These are phyloP conservation scores for Anas capensis DNA, from an alignment of 2,797 vertebrate genomes.

Conservation along the genomic window DNA sequence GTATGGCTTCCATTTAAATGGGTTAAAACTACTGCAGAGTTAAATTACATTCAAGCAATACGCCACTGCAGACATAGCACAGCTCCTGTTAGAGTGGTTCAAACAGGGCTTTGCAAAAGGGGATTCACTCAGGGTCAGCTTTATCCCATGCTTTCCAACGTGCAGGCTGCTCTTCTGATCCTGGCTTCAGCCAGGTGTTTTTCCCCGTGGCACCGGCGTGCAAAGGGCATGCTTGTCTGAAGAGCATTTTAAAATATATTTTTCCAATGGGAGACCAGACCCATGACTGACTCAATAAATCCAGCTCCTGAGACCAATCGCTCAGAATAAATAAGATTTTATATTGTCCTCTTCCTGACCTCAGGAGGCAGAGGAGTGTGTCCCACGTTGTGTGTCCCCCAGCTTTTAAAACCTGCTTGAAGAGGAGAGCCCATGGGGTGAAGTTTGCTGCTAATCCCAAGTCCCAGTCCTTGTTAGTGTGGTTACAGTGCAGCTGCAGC, in stretches of 20 bases:
- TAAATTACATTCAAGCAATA: not conserved
- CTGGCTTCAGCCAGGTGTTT: not conserved
- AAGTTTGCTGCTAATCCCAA: not conserved
- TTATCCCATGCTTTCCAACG: not conserved
- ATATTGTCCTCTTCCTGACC: not conserved
- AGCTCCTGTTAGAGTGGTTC: not conserved
- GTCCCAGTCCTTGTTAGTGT: not conserved
- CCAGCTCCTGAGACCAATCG: not conserved
- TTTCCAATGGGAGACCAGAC: not conserved
- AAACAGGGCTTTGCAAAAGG: not conserved
- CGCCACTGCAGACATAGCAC: not conserved
- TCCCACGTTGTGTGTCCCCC: not conserved
- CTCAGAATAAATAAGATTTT: not conserved
- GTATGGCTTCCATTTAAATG: not conserved
- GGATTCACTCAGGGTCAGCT: not conserved
- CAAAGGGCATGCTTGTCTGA: not conserved
- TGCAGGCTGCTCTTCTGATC: not conserved
- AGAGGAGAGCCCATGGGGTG: fast-evolving
- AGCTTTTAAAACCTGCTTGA: not conserved
- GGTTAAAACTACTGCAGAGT: not conserved
- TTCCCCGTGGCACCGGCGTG: fast-evolving
- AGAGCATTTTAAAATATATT: not conserved
- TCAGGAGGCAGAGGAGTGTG: not conserved
- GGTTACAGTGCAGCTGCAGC: not conserved
- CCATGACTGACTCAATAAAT: not conserved